Evolutionary conservation across 37 sponge, comb jelly and placozoan species (phyloP).

Genomic region (Bolinopsis microptera): DNA sequence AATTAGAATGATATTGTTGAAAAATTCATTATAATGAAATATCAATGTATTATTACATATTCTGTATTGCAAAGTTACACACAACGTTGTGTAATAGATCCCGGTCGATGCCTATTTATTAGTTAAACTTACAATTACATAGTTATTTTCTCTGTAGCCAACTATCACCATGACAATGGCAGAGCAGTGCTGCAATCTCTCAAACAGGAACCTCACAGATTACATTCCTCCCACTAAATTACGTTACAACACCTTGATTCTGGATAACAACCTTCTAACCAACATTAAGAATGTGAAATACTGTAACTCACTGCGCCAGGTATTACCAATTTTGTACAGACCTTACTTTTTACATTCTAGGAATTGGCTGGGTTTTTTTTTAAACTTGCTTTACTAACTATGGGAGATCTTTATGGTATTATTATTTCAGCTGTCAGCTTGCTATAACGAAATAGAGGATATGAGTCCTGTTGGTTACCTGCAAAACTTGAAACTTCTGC

Average conservation of each 20-base stretch:
- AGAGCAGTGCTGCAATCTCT: slow-evolving; percentile 56
- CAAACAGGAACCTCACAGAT: slow-evolving; percentile 22
- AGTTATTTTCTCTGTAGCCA: too few species aligned
- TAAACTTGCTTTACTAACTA: too few species aligned
- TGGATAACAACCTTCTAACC: neutral
- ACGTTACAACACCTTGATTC: slow-evolving; percentile 10
- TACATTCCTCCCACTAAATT: slow-evolving; percentile 60
- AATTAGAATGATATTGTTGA: too few species aligned
- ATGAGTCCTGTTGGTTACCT: slow-evolving; percentile 34
- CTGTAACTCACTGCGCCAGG: slow-evolving; percentile 45
- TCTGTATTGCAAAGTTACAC: too few species aligned
- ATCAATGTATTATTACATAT: too few species aligned
- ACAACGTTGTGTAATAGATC: too few species aligned
- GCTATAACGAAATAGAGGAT: slow-evolving; percentile 22
- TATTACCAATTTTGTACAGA: neutral
- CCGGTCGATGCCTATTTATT: too few species aligned
- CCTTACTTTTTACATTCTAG: neutral
- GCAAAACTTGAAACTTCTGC: slow-evolving; percentile 26
- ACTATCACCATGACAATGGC: slow-evolving; percentile 50
- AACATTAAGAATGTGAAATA: slow-evolving; percentile 44
- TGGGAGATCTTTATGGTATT: too few species aligned
- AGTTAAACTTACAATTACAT: too few species aligned
- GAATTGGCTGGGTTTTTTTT: too few species aligned
- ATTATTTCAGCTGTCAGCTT: slow-evolving; percentile 64
- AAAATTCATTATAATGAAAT: too few species aligned